Evolutionary conservation across 2,113 vertebrate genomes (phyloP).

Genomic region (Ornithorhynchus anatinus): DNA sequence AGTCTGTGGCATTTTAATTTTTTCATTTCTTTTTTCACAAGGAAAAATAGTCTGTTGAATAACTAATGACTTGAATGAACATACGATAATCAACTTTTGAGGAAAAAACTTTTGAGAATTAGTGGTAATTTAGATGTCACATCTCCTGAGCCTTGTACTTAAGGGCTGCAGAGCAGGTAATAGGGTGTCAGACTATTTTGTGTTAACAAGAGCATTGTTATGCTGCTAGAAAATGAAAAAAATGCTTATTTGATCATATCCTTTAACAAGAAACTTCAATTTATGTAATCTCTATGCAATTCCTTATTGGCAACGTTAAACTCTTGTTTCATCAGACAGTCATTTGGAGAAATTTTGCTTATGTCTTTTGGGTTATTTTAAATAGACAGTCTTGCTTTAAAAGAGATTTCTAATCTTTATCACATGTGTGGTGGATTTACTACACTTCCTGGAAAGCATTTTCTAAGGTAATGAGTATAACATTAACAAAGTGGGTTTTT

Average conservation of each 20-base stretch:
- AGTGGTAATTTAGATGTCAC: too few relatives aligned
- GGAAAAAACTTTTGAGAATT: too few relatives aligned
- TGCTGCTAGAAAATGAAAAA: too few relatives aligned
- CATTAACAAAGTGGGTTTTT: slow-evolving; percentile 33
- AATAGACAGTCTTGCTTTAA: slow-evolving; percentile 39
- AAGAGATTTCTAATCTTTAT: slow-evolving; percentile 53
- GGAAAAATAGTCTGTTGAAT: too few relatives aligned
- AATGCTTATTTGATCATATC: neutral
- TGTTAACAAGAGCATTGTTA: too few relatives aligned
- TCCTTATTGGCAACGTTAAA: neutral
- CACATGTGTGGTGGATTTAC: slow-evolving; percentile 48
- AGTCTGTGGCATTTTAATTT: too few relatives aligned
- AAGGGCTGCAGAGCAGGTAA: too few relatives aligned
- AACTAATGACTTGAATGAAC: too few relatives aligned
- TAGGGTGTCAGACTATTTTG: too few relatives aligned
- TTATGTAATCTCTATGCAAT: neutral
- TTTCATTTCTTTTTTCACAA: too few relatives aligned
- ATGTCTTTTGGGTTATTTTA: slow-evolving; percentile 43
- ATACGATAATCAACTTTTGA: too few relatives aligned
- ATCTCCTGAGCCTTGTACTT: too few relatives aligned
- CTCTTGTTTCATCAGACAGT: slow-evolving; percentile 28
- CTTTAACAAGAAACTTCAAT: slow-evolving; percentile 6
- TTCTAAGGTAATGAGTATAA: slow-evolving; percentile 35
- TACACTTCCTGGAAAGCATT: slow-evolving; percentile 9
- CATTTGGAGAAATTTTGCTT: slow-evolving; percentile 28